Evolutionary conservation across 1,140 invertebrate genomes (phyloP).

Genomic region (Carcinoscorpius rotundicauda): DNA sequence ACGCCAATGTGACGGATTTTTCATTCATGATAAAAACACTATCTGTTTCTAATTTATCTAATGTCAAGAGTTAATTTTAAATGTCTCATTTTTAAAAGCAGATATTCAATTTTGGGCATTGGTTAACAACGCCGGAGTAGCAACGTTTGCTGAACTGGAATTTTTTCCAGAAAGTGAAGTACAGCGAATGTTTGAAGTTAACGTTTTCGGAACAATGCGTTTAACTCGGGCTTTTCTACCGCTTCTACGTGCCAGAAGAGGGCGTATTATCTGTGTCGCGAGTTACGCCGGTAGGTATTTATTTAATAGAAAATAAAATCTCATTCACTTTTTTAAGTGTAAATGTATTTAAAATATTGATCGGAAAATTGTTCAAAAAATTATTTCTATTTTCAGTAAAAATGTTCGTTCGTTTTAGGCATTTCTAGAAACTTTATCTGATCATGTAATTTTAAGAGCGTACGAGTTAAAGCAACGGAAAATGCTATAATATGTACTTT

Average conservation of each 20-base stretch:
- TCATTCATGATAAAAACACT: too few species aligned
- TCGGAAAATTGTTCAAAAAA: background rate
- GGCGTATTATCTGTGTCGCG: slow-evolving; percentile 40
- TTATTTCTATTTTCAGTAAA: background rate
- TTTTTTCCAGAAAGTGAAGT: slow-evolving; percentile 30
- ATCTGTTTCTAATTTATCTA: too few species aligned
- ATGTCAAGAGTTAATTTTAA: background rate
- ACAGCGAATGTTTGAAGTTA: slow-evolving; percentile 39
- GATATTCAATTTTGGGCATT: slow-evolving; percentile 58
- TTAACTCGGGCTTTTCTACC: slow-evolving; percentile 56
- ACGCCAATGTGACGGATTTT: too few species aligned
- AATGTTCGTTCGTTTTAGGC: background rate
- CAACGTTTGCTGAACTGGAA: slow-evolving; percentile 40
- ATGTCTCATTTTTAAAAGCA: background rate
- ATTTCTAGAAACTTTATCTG: background rate
- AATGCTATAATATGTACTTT: too few species aligned
- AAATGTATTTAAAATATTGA: background rate
- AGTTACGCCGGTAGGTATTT: slow-evolving; percentile 36
- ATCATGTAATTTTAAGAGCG: too few species aligned
- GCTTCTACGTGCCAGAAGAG: slow-evolving; percentile 53
- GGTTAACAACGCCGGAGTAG: slow-evolving; percentile 67
- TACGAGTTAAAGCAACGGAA: too few species aligned
- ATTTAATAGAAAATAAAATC: slow-evolving; percentile 3
- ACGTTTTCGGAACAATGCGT: slow-evolving; percentile 49
- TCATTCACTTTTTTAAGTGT: background rate